These are phyloP conservation scores for Ondatra zibethicus DNA, from an alignment of 2,113 vertebrate species.

Conservation along the genomic window DNA sequence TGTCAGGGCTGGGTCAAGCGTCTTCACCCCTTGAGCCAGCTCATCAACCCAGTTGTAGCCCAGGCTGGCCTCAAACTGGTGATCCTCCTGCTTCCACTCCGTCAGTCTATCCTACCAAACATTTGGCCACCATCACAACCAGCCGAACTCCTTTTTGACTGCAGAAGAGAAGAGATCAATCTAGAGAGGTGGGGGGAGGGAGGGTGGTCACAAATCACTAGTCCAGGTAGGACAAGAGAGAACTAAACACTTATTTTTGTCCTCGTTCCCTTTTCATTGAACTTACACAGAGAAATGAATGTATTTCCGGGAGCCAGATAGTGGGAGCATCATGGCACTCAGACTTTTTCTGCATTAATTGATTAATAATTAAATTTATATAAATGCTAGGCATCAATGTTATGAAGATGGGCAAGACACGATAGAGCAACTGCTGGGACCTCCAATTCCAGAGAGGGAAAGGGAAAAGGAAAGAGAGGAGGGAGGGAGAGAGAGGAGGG, in stretches of 20 bases:
- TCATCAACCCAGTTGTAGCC: neutral
- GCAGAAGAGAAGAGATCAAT: neutral
- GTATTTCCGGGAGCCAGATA: neutral
- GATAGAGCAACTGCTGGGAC: neutral
- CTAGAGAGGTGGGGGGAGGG: neutral
- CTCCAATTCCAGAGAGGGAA: neutral
- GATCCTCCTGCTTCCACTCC: neutral
- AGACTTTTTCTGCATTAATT: neutral
- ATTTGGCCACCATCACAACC: neutral
- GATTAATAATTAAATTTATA: neutral
- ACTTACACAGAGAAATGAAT: neutral
- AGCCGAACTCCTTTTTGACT: neutral
- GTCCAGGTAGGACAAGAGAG: neutral
- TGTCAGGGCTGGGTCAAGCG: neutral
- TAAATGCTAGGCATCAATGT: neutral
- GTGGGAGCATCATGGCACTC: rapidly evolving
- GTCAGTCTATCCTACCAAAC: neutral
- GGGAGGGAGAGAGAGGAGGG: neutral
- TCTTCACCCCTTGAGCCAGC: neutral
- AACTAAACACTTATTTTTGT: neutral
- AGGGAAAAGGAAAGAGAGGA: neutral
- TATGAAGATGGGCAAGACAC: neutral
- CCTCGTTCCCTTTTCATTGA: neutral
- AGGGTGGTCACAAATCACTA: neutral
- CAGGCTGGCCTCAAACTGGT: neutral